These are phyloP conservation scores for Metopia argyrocephala DNA, from an alignment of 2,888 invertebrate genomes.

Conservation along the genomic window DNA sequence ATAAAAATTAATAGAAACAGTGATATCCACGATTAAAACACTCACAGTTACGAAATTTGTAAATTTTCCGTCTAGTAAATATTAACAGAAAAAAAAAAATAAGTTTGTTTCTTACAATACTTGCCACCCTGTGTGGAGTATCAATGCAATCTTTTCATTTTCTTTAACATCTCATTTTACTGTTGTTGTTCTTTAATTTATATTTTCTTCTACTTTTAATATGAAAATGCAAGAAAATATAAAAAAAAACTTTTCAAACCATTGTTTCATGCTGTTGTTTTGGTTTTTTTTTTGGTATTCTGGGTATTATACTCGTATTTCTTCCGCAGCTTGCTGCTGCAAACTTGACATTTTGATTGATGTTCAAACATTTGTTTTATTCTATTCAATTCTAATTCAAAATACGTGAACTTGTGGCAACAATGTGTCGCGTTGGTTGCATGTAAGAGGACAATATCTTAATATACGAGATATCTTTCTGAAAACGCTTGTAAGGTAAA, in stretches of 20 bases:
- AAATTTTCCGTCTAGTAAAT: too few relatives aligned
- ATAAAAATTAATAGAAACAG: too few relatives aligned
- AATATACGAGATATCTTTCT: slow-evolving; percentile 17
- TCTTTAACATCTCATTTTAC: too few relatives aligned
- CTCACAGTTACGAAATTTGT: too few relatives aligned
- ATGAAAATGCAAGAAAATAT: neutral
- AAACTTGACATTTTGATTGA: slow-evolving; percentile 65
- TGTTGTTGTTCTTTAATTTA: neutral
- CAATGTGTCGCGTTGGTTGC: slow-evolving; percentile 23
- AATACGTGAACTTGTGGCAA: slow-evolving; percentile 42
- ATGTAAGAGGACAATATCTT: slow-evolving; percentile 47
- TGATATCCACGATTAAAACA: too few relatives aligned
- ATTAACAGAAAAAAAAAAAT: too few relatives aligned
- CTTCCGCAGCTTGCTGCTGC: neutral
- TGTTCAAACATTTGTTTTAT: slow-evolving; percentile 65
- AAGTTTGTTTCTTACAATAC: neutral
- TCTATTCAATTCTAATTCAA: slow-evolving; percentile 42
- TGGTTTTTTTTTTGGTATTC: slow-evolving; percentile 26
- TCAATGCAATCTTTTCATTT: neutral
- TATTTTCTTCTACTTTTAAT: neutral
- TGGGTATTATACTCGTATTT: neutral
- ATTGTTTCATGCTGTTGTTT: neutral
- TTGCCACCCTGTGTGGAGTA: neutral
- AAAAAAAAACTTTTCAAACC: neutral
- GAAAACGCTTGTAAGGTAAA: neutral